phyloP scores from a whole-genome alignment of 2,113 vertebrate species.

The Peucedramus taeniatus region DNA sequence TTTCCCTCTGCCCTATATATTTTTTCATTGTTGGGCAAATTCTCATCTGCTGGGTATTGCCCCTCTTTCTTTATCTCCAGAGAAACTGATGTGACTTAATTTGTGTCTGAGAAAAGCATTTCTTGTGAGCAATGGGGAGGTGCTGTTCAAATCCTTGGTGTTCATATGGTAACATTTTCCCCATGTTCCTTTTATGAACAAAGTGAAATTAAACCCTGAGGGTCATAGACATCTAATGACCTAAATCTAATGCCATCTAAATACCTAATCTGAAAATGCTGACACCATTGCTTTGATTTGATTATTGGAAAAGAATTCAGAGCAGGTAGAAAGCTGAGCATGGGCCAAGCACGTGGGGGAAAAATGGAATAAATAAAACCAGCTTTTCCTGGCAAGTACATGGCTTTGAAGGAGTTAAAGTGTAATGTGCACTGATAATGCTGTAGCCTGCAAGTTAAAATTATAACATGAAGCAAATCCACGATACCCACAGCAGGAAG shows the following conservation, averaged over 20 bases:
- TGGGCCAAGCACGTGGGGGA: neutral
- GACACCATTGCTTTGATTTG: neutral
- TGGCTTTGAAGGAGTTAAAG: neutral
- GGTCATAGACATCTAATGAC: neutral
- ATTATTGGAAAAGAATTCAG: neutral
- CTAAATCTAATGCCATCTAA: neutral
- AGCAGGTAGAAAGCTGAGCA: neutral
- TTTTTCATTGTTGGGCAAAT: neutral
- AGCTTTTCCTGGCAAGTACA: neutral
- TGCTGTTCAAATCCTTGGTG: neutral
- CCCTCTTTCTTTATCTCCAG: neutral
- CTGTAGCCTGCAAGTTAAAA: neutral
- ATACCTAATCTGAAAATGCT: neutral
- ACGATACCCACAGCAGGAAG: neutral
- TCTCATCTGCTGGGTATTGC: neutral
- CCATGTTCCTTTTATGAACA: neutral
- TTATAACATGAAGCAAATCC: neutral
- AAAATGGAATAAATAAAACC: neutral
- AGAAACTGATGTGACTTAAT: neutral
- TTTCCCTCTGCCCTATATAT: fast-evolving
- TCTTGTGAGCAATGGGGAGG: neutral
- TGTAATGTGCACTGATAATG: neutral
- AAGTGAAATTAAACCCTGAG: neutral
- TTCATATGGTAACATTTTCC: fast-evolving
- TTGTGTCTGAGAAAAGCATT: neutral